Evolutionary conservation across 2,888 invertebrate species (phyloP), one percentile per base, ranked within the genome.

Genomic region (Fissipunctia ypsillon): DNA sequence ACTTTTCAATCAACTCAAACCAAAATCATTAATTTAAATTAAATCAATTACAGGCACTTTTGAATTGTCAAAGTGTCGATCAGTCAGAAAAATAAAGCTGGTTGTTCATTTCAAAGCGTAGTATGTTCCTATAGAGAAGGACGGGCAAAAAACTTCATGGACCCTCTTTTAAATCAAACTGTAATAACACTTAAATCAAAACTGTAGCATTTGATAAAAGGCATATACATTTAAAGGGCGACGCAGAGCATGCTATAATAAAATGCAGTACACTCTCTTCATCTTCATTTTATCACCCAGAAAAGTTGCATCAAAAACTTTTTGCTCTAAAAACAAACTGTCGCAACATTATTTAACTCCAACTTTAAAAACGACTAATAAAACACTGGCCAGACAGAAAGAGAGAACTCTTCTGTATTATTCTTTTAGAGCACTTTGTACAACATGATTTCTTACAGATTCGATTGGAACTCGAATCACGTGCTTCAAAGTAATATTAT

Each of bases 401-500:
- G 5, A 38, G 43, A 64, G 56, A 38, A 74, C 59, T 69, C n/a
- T 38, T 56, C 50, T 67, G 52, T 76, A 45, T 76, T 81, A 76
- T 81, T 76, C 63, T 85, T 56, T 81, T 60, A 64, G 57, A 70
- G 41, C 59, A 83, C 69, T 85, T 78, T 78, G 66, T 70, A 54
- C 16, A 79, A 64, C 86, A 75, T 60, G 75, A 86, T 73, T 75
- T 69, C 60, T 75, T 66, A 56, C 60, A 48, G 60, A 63, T 61
- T 66, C 66, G 71, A 85, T 91, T 90, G 84, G 81, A 74, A 90
- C 54, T 61, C 90, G 22, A 73, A 75, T 87, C 92, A 92, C 92
- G 92, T 87, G 87, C 84, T 77, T 45, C 77, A 69, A 80, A 90
- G 91, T 91, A 91, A 92, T 92, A 91, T 90, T 90, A 90, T 91